Base-by-base conservation (phyloP, 2,888 invertebrate species). In the Acanthosepion esculentum region DNA sequence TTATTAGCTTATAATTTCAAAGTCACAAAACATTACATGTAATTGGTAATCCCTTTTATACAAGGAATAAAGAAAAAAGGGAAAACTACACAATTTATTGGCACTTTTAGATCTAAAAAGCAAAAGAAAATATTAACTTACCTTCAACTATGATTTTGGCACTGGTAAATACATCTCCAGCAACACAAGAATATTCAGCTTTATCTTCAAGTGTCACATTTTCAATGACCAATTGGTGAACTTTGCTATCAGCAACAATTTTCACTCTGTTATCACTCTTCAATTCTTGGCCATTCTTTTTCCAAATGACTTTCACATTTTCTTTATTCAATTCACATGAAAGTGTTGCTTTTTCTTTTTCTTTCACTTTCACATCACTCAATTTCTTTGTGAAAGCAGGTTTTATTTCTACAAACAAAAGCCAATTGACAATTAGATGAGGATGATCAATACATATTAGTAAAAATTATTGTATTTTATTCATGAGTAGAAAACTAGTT, bases 281-380 rank as follows among this genome's bases (percentile, higher is more conserved):
- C 48, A 92, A 48, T 92, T 92, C 92, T 48, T 92, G 26, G 48
- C 92, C 48, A 92, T 92, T 92, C 92, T 92, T 92, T 92, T 92
- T 92, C 92, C 92, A 92, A 48, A 50, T 26, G 1, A 93, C 50
- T 53, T 50, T 93, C n/a, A 96, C 96, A 92, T 96, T 96, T 94
- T 96, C 96, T 94, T 97, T 94, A 64, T 95, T 96, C 23, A 97
- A 95, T 41, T 95, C 96, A 94, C 97, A 50, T 50, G 50, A 12
- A 50, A 96, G 94, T 48, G 95, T 94, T 94, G 96, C 94, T 0
- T 94, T 95, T 50, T 96, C 95, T 91, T 95, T 95, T 78, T 96
- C 95, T 59, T 94, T 94, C 15, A 95, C 95, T 33, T 94, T 95
- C 33, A 95, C 94, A 91, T 95, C 94, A 29, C 94, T 95, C n/a